These are phyloP conservation scores for Pyrochroa serraticornis DNA, from an alignment of 2,888 invertebrate genomes.

Conservation along the genomic window DNA sequence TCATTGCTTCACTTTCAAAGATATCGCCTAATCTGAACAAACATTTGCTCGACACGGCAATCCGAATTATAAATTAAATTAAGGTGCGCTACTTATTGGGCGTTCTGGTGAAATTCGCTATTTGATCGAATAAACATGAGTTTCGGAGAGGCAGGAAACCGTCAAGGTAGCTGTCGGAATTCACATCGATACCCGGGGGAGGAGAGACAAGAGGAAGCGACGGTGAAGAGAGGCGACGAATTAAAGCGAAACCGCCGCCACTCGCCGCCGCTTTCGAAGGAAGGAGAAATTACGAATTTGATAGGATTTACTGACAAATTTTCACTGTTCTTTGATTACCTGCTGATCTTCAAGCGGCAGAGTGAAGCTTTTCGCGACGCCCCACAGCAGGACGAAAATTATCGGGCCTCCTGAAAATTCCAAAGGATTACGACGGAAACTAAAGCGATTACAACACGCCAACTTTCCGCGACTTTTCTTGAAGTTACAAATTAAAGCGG, in stretches of 20 bases:
- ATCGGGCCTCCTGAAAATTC: conserved; percentile 60
- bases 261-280: too few relatives aligned
- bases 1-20: conserved; percentile 9
- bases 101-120: not conserved
- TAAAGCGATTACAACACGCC: too few relatives aligned
- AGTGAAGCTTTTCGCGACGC: conserved; percentile 57
- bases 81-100: conserved; percentile 19
- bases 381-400: conserved; percentile 62
- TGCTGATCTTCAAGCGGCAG: conserved; percentile 39
- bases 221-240: not conserved
- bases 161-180: not conserved
- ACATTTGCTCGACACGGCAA: conserved; percentile 15
- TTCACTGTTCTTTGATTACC: conserved; percentile 28
- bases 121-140: not conserved
- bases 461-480: too few relatives aligned
- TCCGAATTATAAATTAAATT: conserved; percentile 14
- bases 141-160: too few relatives aligned
- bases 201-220: not conserved
- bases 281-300: not conserved
- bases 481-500: too few relatives aligned
- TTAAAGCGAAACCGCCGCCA: too few relatives aligned
- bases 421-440: not conserved
- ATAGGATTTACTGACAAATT: not conserved
- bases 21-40: conserved; percentile 21
- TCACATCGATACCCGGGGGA: too few relatives aligned